phyloP scores from a whole-genome alignment of 2,888 invertebrate genomes.

The Ecdyonurus torrentis region DNA sequence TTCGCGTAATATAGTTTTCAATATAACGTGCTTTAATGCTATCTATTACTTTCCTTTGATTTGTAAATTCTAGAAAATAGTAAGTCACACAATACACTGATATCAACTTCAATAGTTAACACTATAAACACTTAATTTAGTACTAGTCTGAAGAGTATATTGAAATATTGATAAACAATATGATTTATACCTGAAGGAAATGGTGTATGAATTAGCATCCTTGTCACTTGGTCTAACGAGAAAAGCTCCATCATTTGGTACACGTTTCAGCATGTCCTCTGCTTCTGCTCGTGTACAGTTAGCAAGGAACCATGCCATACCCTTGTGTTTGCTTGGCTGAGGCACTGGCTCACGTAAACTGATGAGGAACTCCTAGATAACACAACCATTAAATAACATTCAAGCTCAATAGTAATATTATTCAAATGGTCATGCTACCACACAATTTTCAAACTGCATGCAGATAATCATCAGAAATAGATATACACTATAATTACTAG shows the following conservation, averaged over 20 bases:
- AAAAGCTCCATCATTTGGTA: constrained; percentile 84
- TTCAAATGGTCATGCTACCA: neutral
- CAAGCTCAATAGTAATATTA: no score
- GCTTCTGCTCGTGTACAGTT: constrained; percentile 64
- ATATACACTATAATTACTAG: neutral
- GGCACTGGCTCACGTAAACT: constrained; percentile 81
- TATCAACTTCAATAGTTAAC: no score
- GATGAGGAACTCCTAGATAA: constrained; percentile 60
- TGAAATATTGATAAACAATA: no score
- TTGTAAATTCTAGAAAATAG: no score
- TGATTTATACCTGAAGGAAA: constrained; percentile 65
- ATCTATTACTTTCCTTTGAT: no score
- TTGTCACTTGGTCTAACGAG: constrained; percentile 83
- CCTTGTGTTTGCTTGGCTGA: constrained; percentile 86
- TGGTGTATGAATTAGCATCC: constrained; percentile 70
- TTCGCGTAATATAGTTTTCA: no score
- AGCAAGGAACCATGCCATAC: constrained; percentile 83
- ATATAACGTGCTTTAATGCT: no score
- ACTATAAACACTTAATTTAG: no score
- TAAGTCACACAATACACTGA: no score
- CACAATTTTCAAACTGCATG: neutral
- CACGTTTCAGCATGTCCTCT: constrained; percentile 71
- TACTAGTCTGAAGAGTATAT: no score
- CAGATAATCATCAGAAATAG: neutral
- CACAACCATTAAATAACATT: no score